Base-by-base conservation (phyloP, 2,888 invertebrate species). In the Diabrotica balteata region DNA sequence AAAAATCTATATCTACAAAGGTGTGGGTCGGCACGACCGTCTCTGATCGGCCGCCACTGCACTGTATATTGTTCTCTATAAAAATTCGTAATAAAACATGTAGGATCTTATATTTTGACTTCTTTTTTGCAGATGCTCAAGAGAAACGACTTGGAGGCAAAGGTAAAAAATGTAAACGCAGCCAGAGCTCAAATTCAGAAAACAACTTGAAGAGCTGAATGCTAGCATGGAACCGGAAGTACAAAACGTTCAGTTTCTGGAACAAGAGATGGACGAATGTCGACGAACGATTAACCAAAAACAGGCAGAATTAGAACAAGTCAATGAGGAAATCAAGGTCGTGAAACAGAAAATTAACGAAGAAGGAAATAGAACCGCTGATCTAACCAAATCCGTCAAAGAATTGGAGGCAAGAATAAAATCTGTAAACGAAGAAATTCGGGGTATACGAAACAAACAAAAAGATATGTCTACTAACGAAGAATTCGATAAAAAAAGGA, bases 401-500 rank as follows among this genome's bases (percentile, higher is more conserved):
- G 76, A 70, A 43, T 71, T 82, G 45, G 81, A 83, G 69, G 77
- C 79, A 10, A 69, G 80, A 61, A 72, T 81, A 17, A 76, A 76
- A 59, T 73, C 76, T 7, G 72, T 82, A 43, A 73, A 88, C 87
- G 85, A 86, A 64, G 85, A 87, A 76, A 83, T 87, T 69, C 84
- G 83, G 52, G 85, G 86, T 63, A 84, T 86, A 67, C 83, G 85
- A 68, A 73, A 84, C 52, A 85, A 85, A 72, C 75, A 84, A 6
- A 85, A 86, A 52, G 80, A 82, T 72, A 68, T 80, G 45, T 67
- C 77, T 10, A 77, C 78, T 7, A 77, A 78, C 47, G 78, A 75
- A 11, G 77, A 78, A 51, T 80, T 78, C 65, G 78, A 79, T 47
- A 76, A 76, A 57, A 76, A 75, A 49, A 71, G 77, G 52, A 61